These are phyloP conservation scores for Cryptomyrus ogoouensis DNA, from an alignment of 2,113 vertebrate species.

Conservation along the genomic window DNA sequence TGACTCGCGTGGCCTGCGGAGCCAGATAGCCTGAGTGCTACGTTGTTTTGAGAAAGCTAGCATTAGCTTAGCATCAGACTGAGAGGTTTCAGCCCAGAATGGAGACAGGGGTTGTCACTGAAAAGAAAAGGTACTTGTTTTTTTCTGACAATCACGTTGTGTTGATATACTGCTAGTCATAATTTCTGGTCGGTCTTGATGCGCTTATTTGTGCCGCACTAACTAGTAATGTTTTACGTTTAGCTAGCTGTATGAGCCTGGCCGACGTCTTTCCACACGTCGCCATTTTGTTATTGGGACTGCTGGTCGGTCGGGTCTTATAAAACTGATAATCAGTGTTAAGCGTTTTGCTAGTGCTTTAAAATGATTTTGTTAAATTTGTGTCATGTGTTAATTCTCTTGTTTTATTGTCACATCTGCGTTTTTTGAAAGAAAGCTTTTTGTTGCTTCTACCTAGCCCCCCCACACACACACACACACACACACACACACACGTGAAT, in stretches of 20 bases:
- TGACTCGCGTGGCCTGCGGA: slow-evolving; percentile 31
- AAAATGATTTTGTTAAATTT: not conserved
- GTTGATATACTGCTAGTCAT: not conserved
- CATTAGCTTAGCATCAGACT: slow-evolving; percentile 37
- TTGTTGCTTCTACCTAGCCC: not conserved
- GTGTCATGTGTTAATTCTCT: not conserved
- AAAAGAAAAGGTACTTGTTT: slow-evolving; percentile 65
- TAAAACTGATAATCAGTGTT: not conserved
- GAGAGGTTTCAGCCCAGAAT: slow-evolving; percentile 54
- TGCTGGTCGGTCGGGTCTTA: not conserved
- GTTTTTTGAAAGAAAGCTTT: not conserved
- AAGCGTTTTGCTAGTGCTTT: not conserved
- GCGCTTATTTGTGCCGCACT: not conserved
- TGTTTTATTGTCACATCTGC: not conserved
- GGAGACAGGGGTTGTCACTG: slow-evolving; percentile 64
- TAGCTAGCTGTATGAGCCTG: not conserved
- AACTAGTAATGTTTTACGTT: not conserved
- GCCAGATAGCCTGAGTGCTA: slow-evolving; percentile 23
- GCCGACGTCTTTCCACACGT: not conserved
- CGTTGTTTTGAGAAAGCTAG: slow-evolving; percentile 23
- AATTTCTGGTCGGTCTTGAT: not conserved
- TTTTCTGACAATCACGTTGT: not conserved
- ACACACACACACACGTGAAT: not conserved
- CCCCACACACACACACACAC: not conserved
- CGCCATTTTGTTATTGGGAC: slow-evolving; percentile 25